These are phyloP conservation scores for Acrobasis repandana DNA, from an alignment of 2,888 invertebrate genomes.

Conservation along the genomic window DNA sequence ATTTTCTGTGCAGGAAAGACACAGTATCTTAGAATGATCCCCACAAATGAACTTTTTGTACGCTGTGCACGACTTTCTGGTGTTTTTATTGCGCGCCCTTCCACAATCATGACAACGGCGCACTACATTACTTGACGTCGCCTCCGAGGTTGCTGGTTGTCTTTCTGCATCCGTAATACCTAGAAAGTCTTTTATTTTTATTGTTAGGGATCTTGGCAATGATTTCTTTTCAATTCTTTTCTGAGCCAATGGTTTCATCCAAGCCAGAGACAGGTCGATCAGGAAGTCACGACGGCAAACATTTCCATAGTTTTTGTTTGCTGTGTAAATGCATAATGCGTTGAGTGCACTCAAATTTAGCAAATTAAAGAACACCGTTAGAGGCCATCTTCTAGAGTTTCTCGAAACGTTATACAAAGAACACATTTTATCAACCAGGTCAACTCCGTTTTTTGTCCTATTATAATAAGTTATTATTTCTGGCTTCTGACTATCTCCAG, in stretches of 20 bases:
- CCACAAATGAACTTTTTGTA: neutral
- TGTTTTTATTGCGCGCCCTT: neutral
- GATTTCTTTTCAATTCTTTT: neutral
- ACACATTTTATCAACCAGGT: constrained; percentile 35
- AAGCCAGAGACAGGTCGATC: neutral
- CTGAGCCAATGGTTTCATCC: neutral
- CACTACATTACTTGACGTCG: neutral
- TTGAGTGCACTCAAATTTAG: constrained; percentile 31
- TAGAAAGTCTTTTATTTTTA: neutral
- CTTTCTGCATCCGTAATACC: neutral
- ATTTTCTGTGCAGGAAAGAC: neutral
- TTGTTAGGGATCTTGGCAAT: neutral
- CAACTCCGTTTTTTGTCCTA: constrained; percentile 34
- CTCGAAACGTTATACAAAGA: constrained; percentile 12
- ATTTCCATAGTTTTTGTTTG: neutral
- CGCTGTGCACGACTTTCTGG: neutral
- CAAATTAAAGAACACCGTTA: constrained; percentile 24
- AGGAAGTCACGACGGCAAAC: neutral
- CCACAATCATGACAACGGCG: neutral
- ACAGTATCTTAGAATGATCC: neutral
- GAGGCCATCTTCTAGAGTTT: constrained; percentile 16
- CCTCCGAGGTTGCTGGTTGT: neutral
- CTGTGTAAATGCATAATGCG: neutral
- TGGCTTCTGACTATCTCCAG: constrained; percentile 28
- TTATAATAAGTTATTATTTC: constrained; percentile 37